These are phyloP conservation scores for Mimachlamys varia DNA, from an alignment of 2,888 invertebrate species.

Conservation along the genomic window DNA sequence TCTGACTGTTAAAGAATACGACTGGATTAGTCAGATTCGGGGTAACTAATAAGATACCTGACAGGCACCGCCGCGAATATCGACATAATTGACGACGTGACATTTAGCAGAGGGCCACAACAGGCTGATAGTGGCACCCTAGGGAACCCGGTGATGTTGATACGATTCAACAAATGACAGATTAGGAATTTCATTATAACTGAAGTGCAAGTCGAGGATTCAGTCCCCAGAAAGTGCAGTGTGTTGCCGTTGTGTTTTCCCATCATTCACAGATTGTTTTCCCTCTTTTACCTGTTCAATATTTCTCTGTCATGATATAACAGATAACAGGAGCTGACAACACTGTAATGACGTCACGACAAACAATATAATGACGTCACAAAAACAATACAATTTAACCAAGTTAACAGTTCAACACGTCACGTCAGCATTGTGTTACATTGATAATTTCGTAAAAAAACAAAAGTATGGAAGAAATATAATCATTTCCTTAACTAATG, in stretches of 20 bases:
- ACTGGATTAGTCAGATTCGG: not conserved
- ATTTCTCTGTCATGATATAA: too few species aligned
- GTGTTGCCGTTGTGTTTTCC: not conserved
- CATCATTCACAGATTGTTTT: too few species aligned
- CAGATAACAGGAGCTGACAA: too few species aligned
- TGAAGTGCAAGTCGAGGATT: not conserved
- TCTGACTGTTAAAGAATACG: not conserved
- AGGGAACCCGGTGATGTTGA: not conserved
- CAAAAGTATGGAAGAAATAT: too few species aligned
- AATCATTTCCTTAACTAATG: too few species aligned
- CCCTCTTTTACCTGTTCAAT: too few species aligned
- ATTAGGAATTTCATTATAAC: not conserved
- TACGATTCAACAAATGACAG: not conserved
- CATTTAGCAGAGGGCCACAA: not conserved
- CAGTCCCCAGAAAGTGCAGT: not conserved
- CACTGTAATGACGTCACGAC: too few species aligned
- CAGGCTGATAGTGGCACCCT: not conserved
- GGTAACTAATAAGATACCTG: not conserved
- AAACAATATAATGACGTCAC: too few species aligned
- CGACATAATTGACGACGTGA: not conserved
- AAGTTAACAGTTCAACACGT: too few species aligned
- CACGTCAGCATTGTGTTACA: too few species aligned
- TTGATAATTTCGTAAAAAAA: too few species aligned
- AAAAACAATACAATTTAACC: too few species aligned
- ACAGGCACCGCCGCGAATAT: not conserved